phyloP scores from a whole-genome alignment of 2,113 vertebrate species.

The Empidonax traillii region DNA sequence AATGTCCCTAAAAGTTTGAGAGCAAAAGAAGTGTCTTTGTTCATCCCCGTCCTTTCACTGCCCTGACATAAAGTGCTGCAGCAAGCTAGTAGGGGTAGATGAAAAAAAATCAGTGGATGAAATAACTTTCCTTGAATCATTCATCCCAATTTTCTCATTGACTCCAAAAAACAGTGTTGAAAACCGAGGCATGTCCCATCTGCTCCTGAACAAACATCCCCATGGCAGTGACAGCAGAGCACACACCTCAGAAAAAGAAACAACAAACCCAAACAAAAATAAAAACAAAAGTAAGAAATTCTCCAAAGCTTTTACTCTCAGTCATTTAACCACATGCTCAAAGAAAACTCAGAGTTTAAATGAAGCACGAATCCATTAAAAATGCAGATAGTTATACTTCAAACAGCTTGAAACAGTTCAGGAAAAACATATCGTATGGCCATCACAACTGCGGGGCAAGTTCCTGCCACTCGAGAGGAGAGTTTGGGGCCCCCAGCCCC shows the following conservation, averaged over 20 bases:
- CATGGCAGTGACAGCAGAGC: fast-evolving
- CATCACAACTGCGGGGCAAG: background rate
- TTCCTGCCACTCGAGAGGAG: background rate
- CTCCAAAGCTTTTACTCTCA: background rate
- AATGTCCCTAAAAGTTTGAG: background rate
- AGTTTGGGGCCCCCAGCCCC: background rate
- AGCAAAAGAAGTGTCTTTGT: background rate
- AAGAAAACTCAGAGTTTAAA: background rate
- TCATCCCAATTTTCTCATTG: background rate
- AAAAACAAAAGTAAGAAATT: background rate
- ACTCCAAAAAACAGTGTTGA: background rate
- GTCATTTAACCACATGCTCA: background rate
- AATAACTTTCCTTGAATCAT: background rate
- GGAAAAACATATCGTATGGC: background rate
- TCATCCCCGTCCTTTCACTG: background rate
- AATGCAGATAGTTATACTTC: background rate
- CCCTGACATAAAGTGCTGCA: background rate
- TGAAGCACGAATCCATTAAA: background rate
- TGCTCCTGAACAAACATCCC: background rate
- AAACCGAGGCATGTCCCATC: background rate
- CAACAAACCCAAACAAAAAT: background rate
- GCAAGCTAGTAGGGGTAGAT: background rate
- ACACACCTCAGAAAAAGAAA: background rate
- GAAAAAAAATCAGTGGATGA: background rate
- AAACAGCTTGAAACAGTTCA: background rate